Evolutionary conservation across 92 coral and sea anemone genomes (phyloP), one percentile per base, ranked within the genome.

Genomic region (Porites divaricata): DNA sequence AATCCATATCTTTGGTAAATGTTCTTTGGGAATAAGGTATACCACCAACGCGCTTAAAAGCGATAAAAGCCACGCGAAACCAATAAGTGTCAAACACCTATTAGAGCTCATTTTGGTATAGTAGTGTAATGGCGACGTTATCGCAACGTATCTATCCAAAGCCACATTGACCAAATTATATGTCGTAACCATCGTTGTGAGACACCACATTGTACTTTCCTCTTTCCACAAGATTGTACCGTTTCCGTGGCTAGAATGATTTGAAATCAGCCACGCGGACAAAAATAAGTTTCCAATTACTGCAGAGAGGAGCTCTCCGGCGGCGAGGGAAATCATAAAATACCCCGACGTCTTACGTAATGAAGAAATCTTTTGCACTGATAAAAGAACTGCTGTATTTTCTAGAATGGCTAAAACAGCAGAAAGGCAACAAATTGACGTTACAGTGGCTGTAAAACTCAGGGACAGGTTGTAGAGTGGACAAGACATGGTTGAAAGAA

Each of bases 91-190:
- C 1, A 79, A 1, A 24, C 83, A 66, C 7, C 73, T 8, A 1
- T 13, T 79, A 13, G 24, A 65, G 10, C 26, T 65, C 83, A 66
- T 79, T 79, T 61, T 63, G 7, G 45, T 22, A 22, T 78, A 67
- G 24, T 78, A 78, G 13, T 65, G 72, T 41, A 78, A 58, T 12
- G 83, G 83, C 52, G 83, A 63, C 14, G 62, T 63, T 45, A 64
- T 78, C 23, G 83, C 83, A 45, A 78, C n/a, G 83, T 41, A 78
- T 78, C 83, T 63, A 65, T 78, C 83, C 12, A 78, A 4, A 3
- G 83, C 83, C 41, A 78, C 72, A 52, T 78, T 78, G 8, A 8
- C 51, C 23, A 78, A 66, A 19, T 52, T 78, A 17, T 24, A 64
- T 16, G 83, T 78, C 4, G 52, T 49, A 49, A 62, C 45, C 48